These are phyloP conservation scores for Carpatolechia fugitivella DNA, from an alignment of 2,888 invertebrate genomes.

Conservation along the genomic window DNA sequence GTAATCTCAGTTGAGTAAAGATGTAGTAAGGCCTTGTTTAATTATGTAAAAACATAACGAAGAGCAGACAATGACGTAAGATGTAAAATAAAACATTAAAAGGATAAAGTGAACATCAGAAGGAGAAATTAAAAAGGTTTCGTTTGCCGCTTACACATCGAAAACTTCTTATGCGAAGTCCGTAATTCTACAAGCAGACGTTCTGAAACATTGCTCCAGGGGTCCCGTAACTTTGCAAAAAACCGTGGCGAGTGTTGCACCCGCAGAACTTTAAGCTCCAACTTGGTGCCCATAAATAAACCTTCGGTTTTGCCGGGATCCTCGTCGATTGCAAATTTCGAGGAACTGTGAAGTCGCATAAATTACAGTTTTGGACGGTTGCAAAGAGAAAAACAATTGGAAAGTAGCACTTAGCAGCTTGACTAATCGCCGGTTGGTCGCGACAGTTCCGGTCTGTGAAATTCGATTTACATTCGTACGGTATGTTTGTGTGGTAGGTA, in stretches of 20 bases:
- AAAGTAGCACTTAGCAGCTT: constrained; percentile 75
- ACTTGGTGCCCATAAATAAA: constrained; percentile 76
- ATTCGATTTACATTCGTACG: constrained; percentile 31
- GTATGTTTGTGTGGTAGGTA: not conserved
- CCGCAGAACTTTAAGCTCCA: constrained; percentile 67
- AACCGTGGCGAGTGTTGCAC: constrained; percentile 38
- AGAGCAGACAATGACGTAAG: no score
- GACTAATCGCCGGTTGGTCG: constrained; percentile 71
- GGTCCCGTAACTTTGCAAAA: constrained; percentile 1
- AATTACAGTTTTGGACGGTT: constrained; percentile 70
- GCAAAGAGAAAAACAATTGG: constrained; percentile 74
- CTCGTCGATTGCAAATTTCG: constrained; percentile 74
- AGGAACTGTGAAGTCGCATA: constrained; percentile 75
- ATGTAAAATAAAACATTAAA: no score
- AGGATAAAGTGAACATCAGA: not conserved
- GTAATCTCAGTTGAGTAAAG: no score
- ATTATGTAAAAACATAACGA: constrained; percentile 18
- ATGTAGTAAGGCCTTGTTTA: no score
- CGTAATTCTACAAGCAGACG: not conserved
- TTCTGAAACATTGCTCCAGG: constrained; percentile 2
- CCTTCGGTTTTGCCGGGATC: constrained; percentile 75
- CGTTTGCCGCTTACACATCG: not conserved
- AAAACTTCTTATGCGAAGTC: not conserved
- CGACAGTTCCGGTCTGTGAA: constrained; percentile 60
- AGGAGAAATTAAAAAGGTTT: not conserved